A percentile compares a stretch with the other conserved stretches of the same genome.
Conservation (phyloP, 2,888 invertebrate species). For the Norana najaformis region DNA sequence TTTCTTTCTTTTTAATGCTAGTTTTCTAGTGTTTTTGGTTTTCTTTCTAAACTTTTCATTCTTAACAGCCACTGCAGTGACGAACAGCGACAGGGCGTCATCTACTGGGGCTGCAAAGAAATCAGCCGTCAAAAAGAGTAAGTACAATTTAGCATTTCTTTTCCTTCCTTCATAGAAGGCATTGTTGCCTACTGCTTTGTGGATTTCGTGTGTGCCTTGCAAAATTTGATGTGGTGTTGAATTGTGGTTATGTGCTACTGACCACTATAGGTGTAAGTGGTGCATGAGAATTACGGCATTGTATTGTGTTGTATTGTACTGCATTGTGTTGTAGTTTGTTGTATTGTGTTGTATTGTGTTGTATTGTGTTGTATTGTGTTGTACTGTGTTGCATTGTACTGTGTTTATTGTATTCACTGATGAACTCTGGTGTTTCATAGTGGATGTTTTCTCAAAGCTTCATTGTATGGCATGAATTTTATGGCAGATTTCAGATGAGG, state of each 20-base stretch:
- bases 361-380: not conserved
- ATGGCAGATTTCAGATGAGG: no score
- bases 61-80: conserved; percentile 54
- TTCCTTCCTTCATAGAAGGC: not conserved
- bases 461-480: no score
- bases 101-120: conserved; percentile 51
- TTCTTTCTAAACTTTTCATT: no score
- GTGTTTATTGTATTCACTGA: not conserved
- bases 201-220: not conserved
- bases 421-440: no score
- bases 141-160: not conserved
- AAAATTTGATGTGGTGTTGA: no score
- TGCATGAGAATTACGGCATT: no score
- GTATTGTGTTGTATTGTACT: not conserved
- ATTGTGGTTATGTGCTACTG: no score
- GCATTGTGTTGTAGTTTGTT: not conserved
- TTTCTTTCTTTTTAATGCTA: not conserved
- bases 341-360: not conserved
- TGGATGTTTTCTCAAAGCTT: no score
- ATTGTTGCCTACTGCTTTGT: not conserved
- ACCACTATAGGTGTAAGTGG: no score
- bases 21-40: not conserved
- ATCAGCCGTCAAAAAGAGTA: conserved; percentile 28
- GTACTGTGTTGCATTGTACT: not conserved
- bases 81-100: conserved; percentile 58